Base-by-base conservation (phyloP, 2,113 vertebrate species). In the Crocuta crocuta region DNA sequence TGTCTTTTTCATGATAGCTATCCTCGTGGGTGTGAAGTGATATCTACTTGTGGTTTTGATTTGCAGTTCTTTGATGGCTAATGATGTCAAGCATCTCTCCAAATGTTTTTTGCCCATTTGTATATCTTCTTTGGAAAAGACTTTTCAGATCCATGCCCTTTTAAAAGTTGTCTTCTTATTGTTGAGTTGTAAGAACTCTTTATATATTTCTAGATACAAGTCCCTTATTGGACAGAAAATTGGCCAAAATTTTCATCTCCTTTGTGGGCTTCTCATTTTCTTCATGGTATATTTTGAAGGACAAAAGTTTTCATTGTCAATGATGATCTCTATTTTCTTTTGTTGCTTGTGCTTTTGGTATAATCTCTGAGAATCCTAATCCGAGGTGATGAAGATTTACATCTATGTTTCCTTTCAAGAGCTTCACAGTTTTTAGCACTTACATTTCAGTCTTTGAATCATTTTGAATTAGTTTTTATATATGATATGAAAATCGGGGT, bases 401-500 rank as follows among this genome's bases (percentile, higher is more conserved):
- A 4, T 16, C 65, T 85, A 28, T 58, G 58, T 43, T 15, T 43
- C 43, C 39, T 80, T 94, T 89, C 76, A 89, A 89, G 39, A 92
- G n/a, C 35, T 76, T 83, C 65, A 26, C 12, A 55, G 43, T 39
- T 92, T 92, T 90, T 97, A 68, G 43, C 2, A 63, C 55, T 95
- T 85, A 90, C 9, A 53, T 35, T 66, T 92, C 94, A 16, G 11
- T 78, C 58, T 93, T 76, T 90, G 43, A 93, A 87, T 31, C n/a
- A 91, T 93, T 76, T 89, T 93, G 65, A 61, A 35, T 95, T 94
- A 71, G 39, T 79, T 92, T 92, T 80, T 94, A 94, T 43, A 79
- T 84, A 79, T 78, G 12, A 35, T n/a, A 39, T 68, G 55, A 89
- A 89, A 83, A 35, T 28, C 73, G 39, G 7, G n/a, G 15, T 86